phyloP scores from a whole-genome alignment of 1,140 invertebrate species.

The Zaprionus taronus region DNA sequence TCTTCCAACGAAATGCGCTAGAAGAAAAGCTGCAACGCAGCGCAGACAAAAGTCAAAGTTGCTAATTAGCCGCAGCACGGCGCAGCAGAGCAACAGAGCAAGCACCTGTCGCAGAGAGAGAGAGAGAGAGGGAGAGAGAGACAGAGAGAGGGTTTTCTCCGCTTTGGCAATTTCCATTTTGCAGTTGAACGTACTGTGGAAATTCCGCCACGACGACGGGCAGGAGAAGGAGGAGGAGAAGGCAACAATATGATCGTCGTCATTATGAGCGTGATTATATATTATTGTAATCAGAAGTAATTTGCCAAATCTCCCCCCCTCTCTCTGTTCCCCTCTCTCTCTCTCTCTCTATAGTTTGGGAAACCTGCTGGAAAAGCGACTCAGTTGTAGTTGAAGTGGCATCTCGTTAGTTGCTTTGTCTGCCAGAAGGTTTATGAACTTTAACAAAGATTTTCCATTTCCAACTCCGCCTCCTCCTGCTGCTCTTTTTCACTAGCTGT shows the following conservation, averaged over 20 bases:
- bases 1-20: slow-evolving; percentile 63
- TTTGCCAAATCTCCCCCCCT: slow-evolving; percentile 50
- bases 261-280: slow-evolving; percentile 42
- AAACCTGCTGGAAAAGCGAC: slow-evolving; percentile 44
- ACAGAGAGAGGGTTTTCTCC: slow-evolving; percentile 53
- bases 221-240: slow-evolving; percentile 18
- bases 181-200: slow-evolving; percentile 78
- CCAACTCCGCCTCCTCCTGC: not conserved
- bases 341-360: slow-evolving; percentile 51
- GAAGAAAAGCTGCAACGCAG: slow-evolving; percentile 58
- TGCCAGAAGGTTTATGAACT: slow-evolving; percentile 80
- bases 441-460: slow-evolving; percentile 75
- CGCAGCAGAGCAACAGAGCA: slow-evolving; percentile 28
- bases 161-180: slow-evolving; percentile 55
- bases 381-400: slow-evolving; percentile 3
- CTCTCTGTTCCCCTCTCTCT: slow-evolving; percentile 40
- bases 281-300: slow-evolving; percentile 73
- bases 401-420: slow-evolving; percentile 66
- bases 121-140: not conserved
- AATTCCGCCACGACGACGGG: slow-evolving; percentile 73
- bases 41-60: slow-evolving; percentile 54
- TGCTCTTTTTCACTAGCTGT: not conserved
- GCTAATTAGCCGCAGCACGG: slow-evolving; percentile 67
- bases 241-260: slow-evolving; percentile 57
- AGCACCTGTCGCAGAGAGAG: slow-evolving; percentile 27